Conservation (phyloP, 2,797 vertebrate species). For the Spondyliosoma cantharus region DNA sequence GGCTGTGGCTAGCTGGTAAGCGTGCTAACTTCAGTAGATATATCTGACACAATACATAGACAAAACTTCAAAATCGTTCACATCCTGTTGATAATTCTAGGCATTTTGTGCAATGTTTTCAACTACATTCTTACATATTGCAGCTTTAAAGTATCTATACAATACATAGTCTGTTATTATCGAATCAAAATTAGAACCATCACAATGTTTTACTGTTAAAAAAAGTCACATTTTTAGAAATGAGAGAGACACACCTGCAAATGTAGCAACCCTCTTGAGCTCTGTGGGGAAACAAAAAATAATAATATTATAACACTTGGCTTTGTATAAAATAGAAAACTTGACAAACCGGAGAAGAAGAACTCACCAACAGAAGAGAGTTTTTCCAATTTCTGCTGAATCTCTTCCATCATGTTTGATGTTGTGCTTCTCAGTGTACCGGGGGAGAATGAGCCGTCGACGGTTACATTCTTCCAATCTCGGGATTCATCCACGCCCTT, state of each 20-base stretch:
- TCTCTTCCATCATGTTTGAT: conserved; percentile 61
- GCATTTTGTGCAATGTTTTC: no score
- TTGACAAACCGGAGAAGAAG: fast-evolving
- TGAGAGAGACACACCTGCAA: conserved; percentile 68
- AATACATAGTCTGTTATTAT: neutral
- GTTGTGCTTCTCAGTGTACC: conserved; percentile 54
- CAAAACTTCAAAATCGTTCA: no score
- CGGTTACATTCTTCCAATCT: neutral
- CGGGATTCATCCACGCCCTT: neutral
- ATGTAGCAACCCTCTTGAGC: conserved; percentile 69
- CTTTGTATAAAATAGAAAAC: fast-evolving
- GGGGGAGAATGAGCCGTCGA: conserved; percentile 59
- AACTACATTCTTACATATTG: no score
- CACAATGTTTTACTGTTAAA: neutral
- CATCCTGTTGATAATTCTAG: no score
- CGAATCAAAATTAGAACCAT: neutral
- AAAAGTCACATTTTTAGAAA: neutral
- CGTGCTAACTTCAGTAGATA: no score
- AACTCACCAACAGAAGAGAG: conserved; percentile 70
- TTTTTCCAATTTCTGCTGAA: conserved; percentile 63
- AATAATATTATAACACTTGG: fast-evolving
- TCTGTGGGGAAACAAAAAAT: conserved; percentile 61
- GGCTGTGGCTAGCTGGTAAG: no score
- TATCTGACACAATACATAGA: no score
- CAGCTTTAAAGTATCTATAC: no score